Evolutionary conservation across 2,797 vertebrate species (phyloP), one percentile per base, ranked within the genome.

Genomic region (Percopsis omiscomaycus): DNA sequence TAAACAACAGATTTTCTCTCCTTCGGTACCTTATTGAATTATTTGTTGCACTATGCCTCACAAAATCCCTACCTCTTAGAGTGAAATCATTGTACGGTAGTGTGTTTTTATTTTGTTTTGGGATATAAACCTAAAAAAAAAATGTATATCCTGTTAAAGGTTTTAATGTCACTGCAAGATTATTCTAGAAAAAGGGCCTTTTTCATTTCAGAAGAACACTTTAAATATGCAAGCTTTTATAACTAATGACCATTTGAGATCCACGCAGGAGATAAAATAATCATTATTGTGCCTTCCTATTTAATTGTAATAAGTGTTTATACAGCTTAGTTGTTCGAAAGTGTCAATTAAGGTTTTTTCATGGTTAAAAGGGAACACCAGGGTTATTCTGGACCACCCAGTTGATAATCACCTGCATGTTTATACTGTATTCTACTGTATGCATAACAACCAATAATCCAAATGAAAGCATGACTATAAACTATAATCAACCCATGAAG

Each of bases 291-390:
- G 78, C 74, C 73, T 89, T 81, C 50, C 73, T 78, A 71, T 65
- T 82, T 56, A 79, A 55, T 58, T 74, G 30, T 77, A 77, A 85
- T 81, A 32, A 63, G 62, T 77, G 72, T 83, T 86, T 85, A 66
- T 81, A 61, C 53, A 49, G 56, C 5, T 15, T 29, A 68, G 61
- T 57, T 12, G 32, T 51, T 64, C 42, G 32, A 77, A 77, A 74
- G 69, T 59, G 14, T 55, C 48, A 52, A 22, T 22, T 22, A 22
- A n/a, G 3, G 30, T 61, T 60, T 76, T 68, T 65, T 68, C 78
- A 81, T 59, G 22, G 3, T 46, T 16, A 14, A 22, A 15, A 30
- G 28, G 15, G 46, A 32, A 59, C 27, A 47, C 16, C 13, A 16
- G 29, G 46, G 16, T 57, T 61, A 64, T 47, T 47, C 32, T 48